Base-by-base conservation (phyloP, 2,888 invertebrate genomes). In the Polia nebulosa region DNA sequence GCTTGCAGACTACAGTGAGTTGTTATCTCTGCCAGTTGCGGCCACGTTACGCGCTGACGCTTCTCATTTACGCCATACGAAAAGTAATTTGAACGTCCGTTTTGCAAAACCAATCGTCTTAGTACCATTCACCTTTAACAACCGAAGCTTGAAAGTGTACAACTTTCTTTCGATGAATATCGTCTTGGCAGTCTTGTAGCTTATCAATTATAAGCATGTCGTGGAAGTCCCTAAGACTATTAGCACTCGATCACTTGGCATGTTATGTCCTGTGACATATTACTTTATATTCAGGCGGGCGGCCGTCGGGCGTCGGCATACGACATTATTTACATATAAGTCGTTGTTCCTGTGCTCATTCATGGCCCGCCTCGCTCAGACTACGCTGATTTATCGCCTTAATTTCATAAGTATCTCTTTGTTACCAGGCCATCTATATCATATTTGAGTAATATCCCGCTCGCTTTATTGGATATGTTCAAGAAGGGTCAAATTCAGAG, bases 361-460 rank as follows among this genome's bases (percentile, higher is more conserved):
- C 94, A 92, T 91, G 86, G 91, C 89, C 87, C 86, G 88, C 88
- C 88, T 83, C 87, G 88, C 88, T 87, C 89, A 86, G 87, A 84
- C 85, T 88, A 87, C 82, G 88, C 90, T 94, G 95, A 95, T 95
- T 95, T 95, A 95, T 95, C 88, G 92, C 91, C 91, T 94, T 95
- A 95, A 95, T 95, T 95, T 95, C 94, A 94, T 95, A 95, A 95
- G 94, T 94, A 93, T 93, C 94, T 95, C 94, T 94, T 95, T 95
- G 95, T 95, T 94, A 91, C 89, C 88, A 86, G 84, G 87, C 85
- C 90, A 89, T 93, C 91, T 91, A 92, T 92, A 91, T 92, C 91
- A 92, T 91, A 90, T 91, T 90, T 89, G 88, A 90, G 89, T 91
- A 90, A 91, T 92, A 92, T 90, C 87, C 85, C 84, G 78, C 89